Evolutionary conservation across 1,140 invertebrate genomes (phyloP).

Genomic region (Gonatopus flavifemur): DNA sequence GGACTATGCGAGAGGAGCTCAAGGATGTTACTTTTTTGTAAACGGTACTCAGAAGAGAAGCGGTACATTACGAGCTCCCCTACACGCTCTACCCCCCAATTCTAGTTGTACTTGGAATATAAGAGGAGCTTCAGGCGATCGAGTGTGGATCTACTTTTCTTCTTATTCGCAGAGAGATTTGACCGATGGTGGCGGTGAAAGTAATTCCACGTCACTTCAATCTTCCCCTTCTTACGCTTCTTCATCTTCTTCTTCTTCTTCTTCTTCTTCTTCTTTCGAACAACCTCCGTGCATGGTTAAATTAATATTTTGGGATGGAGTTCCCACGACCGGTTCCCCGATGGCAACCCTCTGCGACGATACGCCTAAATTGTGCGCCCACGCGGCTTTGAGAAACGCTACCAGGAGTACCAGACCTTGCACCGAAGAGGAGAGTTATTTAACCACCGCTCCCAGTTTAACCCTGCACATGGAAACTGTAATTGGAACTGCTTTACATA

Average conservation of each 20-base stretch:
- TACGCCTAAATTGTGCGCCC: constrained; percentile 77
- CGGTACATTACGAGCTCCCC: constrained; percentile 73
- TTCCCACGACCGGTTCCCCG: constrained; percentile 44
- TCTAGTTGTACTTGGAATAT: constrained; percentile 86
- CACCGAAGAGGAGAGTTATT: constrained; percentile 74
- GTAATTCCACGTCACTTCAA: no score
- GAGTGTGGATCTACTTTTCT: constrained; percentile 85
- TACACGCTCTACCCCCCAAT: constrained; percentile 81
- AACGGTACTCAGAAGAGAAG: constrained; percentile 55
- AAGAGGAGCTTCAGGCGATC: constrained; percentile 72
- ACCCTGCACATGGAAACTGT: constrained; percentile 50
- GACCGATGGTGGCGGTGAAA: constrained; percentile 51
- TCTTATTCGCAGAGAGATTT: constrained; percentile 77
- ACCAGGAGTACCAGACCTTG: constrained; percentile 77
- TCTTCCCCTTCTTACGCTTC: no score
- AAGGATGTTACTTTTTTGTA: constrained; percentile 60
- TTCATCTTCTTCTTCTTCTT: no score
- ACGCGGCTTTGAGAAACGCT: constrained; percentile 73
- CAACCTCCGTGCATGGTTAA: constrained; percentile 40
- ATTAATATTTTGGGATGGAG: constrained; percentile 50
- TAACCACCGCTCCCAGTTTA: constrained; percentile 67
- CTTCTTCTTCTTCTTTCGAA: no score
- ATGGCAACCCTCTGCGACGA: constrained; percentile 75
- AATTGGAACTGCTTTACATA: constrained; percentile 60
- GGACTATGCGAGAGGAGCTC: constrained; percentile 65